Percentiles rank a stretch among this genome's conserved stretches.
Evolutionary conservation across 2,113 vertebrate genomes (phyloP).

Genomic region (Arizona elegans): DNA sequence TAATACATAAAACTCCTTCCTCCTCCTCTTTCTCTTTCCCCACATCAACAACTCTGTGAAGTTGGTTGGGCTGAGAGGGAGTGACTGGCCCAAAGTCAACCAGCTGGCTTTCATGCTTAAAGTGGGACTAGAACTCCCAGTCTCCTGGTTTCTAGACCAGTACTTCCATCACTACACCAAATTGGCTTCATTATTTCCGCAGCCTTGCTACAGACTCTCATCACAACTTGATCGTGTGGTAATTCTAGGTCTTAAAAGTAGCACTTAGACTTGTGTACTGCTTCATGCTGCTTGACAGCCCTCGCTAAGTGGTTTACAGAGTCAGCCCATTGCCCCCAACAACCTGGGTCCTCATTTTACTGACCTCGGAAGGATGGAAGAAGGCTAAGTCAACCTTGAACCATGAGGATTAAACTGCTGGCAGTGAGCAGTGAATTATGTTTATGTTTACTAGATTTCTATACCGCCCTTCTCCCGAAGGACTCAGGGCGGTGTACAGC

Average conservation of each 20-base stretch:
- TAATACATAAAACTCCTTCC: neutral
- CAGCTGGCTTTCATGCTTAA: neutral
- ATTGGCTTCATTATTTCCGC: neutral
- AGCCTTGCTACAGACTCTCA: neutral
- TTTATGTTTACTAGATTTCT: no score
- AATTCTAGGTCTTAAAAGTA: neutral
- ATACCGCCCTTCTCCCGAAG: no score
- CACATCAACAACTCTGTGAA: neutral
- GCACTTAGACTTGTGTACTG: neutral
- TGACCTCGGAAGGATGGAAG: neutral
- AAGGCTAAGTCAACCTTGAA: neutral
- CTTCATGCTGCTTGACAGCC: neutral
- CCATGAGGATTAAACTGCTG: neutral
- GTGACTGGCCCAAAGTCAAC: neutral
- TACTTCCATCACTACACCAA: neutral
- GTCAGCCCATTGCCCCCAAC: neutral
- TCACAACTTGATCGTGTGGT: neutral
- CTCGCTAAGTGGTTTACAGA: neutral
- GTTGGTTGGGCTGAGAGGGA: neutral
- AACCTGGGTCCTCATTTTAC: neutral
- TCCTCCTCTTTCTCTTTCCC: neutral
- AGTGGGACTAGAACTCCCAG: neutral
- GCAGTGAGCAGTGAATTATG: neutral
- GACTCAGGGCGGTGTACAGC: no score
- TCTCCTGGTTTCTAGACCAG: neutral